phyloP scores from a whole-genome alignment of 2,888 invertebrate species.

The Tetragonula carbonaria region DNA sequence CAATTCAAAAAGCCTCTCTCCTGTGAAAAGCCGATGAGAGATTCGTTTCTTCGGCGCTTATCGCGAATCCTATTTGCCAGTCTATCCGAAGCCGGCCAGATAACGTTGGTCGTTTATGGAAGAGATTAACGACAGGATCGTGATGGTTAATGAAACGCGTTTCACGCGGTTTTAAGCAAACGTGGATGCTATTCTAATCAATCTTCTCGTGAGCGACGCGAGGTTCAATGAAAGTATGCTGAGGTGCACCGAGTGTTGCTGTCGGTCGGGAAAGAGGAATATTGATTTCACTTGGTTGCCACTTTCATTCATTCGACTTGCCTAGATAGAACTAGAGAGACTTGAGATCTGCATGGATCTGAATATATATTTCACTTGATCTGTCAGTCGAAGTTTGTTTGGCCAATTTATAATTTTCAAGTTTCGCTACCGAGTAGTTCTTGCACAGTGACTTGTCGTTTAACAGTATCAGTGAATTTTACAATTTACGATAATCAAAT shows the following conservation, averaged over 20 bases:
- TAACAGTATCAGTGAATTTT: too few species aligned
- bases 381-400: neutral
- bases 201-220: neutral
- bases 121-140: conserved; percentile 3
- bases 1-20: neutral
- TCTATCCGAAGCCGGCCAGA: neutral
- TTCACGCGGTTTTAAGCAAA: conserved; percentile 31
- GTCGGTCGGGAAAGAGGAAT: neutral
- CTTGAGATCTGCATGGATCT: too few species aligned
- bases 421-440: too few species aligned
- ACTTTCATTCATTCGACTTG: conserved; percentile 14
- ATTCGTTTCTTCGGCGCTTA: neutral
- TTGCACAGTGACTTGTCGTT: too few species aligned
- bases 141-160: conserved; percentile 23
- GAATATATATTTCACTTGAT: neutral
- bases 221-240: conserved; percentile 13
- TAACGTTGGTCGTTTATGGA: neutral
- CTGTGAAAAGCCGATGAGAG: neutral
- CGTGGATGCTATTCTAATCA: conserved; percentile 17
- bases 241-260: too few species aligned
- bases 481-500: too few species aligned
- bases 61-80: neutral
- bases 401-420: neutral
- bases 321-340: neutral
- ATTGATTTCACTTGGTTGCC: conserved; percentile 10